phyloP scores from a whole-genome alignment of 2,888 invertebrate species.

The Bhutanitis thaidina region DNA sequence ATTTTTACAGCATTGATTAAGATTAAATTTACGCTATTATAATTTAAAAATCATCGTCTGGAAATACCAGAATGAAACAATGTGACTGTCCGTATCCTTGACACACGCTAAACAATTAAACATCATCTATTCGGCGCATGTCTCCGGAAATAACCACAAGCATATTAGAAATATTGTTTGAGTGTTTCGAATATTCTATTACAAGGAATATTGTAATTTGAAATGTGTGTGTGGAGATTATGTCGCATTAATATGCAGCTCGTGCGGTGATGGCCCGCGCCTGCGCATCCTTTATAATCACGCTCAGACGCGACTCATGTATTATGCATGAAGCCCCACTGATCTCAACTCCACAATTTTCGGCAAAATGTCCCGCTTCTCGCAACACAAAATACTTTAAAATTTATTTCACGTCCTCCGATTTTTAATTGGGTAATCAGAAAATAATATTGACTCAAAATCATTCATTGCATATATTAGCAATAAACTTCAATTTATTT shows the following conservation, averaged over 20 bases:
- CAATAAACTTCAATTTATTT: neutral
- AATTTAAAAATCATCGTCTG: neutral
- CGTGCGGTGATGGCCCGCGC: slow-evolving; percentile 62
- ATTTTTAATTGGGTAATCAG: slow-evolving; percentile 10
- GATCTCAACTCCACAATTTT: slow-evolving; percentile 54
- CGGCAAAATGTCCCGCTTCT: slow-evolving; percentile 34
- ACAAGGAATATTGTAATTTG: slow-evolving; percentile 56
- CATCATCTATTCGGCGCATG: slow-evolving; percentile 5
- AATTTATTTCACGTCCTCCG: slow-evolving; percentile 10
- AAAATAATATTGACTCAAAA: no score
- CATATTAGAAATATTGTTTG: slow-evolving; percentile 42
- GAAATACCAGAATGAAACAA: slow-evolving; percentile 6
- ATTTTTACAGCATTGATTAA: no score
- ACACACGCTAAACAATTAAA: slow-evolving; percentile 3
- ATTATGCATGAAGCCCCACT: slow-evolving; percentile 64
- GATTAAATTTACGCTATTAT: no score
- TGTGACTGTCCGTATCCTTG: neutral
- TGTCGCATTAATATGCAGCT: slow-evolving; percentile 69
- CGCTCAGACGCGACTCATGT: slow-evolving; percentile 56
- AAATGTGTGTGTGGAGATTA: slow-evolving; percentile 46
- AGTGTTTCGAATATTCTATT: slow-evolving; percentile 50
- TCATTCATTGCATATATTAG: neutral
- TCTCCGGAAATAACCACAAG: slow-evolving; percentile 23
- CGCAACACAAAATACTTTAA: slow-evolving; percentile 20
- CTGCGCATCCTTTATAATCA: slow-evolving; percentile 59